Evolutionary conservation across 2,113 vertebrate species (phyloP).

Genomic region (Gymnarchus niloticus): DNA sequence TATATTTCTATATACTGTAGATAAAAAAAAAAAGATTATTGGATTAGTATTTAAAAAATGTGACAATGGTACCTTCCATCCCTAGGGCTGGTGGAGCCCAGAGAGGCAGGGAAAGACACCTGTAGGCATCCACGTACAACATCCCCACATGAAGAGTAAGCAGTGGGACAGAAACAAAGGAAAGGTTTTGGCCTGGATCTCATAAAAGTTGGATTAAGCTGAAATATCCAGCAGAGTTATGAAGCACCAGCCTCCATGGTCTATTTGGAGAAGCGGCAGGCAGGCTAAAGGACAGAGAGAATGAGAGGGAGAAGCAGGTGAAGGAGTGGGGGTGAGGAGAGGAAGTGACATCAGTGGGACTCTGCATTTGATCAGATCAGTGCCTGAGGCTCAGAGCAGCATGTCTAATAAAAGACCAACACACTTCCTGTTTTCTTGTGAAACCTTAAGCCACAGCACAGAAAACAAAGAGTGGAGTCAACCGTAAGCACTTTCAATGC

Average conservation of each 20-base stretch:
- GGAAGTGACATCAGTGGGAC: slow-evolving; percentile 30
- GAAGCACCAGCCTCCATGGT: background rate
- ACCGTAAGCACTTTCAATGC: slow-evolving; percentile 1
- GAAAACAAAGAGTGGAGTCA: background rate
- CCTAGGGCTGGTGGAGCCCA: too few species aligned
- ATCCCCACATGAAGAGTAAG: too few species aligned
- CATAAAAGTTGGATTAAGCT: background rate
- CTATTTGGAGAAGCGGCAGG: background rate
- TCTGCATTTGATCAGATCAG: slow-evolving; percentile 41
- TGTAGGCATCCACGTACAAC: too few species aligned
- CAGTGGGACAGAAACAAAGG: background rate
- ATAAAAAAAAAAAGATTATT: too few species aligned
- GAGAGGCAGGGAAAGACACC: too few species aligned
- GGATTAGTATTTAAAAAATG: too few species aligned
- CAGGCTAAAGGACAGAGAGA: background rate
- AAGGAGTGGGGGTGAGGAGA: slow-evolving; percentile 26
- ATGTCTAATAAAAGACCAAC: slow-evolving; percentile 40
- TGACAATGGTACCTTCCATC: too few species aligned
- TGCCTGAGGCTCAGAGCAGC: slow-evolving; percentile 32
- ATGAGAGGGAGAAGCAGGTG: slow-evolving; percentile 31
- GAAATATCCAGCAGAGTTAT: background rate
- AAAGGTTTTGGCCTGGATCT: background rate
- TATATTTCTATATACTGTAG: too few species aligned
- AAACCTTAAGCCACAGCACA: background rate
- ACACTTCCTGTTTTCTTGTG: slow-evolving; percentile 36